Percentiles rank a stretch among this genome's conserved stretches.
Evolutionary conservation across 2,113 vertebrate species (phyloP).

Genomic region (Alces alces): DNA sequence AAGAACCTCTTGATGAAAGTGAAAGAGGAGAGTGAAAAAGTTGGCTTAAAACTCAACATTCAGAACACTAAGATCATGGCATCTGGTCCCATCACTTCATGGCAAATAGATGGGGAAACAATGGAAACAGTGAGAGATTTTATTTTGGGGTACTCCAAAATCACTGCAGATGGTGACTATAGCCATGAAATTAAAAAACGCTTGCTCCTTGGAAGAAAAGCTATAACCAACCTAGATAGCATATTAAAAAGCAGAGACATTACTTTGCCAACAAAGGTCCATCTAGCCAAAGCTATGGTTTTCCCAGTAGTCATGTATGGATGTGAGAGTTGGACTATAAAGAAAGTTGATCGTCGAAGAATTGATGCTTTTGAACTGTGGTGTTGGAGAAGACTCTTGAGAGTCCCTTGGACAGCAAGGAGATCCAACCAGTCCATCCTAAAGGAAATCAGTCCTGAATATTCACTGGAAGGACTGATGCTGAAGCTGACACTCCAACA

Average conservation of each 20-base stretch:
- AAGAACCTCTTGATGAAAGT: neutral
- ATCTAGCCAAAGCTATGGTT: neutral
- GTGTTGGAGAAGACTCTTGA: neutral
- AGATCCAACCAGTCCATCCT: neutral
- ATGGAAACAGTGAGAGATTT: neutral
- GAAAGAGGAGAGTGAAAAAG: neutral
- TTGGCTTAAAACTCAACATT: neutral
- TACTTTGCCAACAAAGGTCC: neutral
- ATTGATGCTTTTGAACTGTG: neutral
- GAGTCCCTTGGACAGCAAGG: neutral
- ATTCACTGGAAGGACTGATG: neutral
- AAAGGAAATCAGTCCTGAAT: neutral
- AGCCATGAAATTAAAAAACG: neutral
- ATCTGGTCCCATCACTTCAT: neutral
- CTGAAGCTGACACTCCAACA: neutral
- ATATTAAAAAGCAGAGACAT: neutral
- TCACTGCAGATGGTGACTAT: neutral
- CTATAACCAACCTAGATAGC: neutral
- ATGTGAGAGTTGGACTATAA: neutral
- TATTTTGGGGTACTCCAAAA: neutral
- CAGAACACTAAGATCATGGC: neutral
- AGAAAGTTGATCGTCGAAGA: neutral
- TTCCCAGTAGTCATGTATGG: neutral
- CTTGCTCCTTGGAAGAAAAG: neutral
- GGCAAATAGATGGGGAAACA: neutral